Evolutionary conservation across 2,888 invertebrate genomes (phyloP).

Genomic region (Cryptocheilus praepositus): DNA sequence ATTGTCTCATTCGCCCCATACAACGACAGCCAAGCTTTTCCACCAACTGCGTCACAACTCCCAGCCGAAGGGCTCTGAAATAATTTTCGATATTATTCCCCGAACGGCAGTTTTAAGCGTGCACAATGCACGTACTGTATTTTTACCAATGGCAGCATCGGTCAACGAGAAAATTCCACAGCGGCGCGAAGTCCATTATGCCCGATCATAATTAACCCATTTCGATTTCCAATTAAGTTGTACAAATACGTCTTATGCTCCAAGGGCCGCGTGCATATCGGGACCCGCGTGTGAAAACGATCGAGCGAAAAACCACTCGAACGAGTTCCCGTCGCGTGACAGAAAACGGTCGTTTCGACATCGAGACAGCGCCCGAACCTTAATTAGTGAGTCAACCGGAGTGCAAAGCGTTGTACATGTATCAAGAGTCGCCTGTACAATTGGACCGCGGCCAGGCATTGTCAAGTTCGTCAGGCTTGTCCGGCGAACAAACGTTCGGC

Average conservation of each 20-base stretch:
- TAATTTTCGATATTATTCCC: too few species aligned
- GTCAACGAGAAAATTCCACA: too few species aligned
- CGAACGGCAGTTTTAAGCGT: too few species aligned
- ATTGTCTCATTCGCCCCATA: too few species aligned
- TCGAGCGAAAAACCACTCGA: slow-evolving; percentile 25
- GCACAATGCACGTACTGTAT: too few species aligned
- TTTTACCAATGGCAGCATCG: too few species aligned
- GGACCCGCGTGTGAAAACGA: slow-evolving; percentile 14
- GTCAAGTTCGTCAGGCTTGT: slow-evolving; percentile 23
- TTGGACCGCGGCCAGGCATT: slow-evolving; percentile 45
- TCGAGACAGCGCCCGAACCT: slow-evolving; percentile 40
- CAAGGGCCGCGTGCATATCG: not conserved
- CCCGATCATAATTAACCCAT: too few species aligned
- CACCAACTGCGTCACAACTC: too few species aligned
- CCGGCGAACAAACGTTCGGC: not conserved
- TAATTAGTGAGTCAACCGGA: slow-evolving; percentile 54
- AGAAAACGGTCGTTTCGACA: slow-evolving; percentile 13
- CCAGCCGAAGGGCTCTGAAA: too few species aligned
- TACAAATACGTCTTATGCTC: slow-evolving; percentile 2
- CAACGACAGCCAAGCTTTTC: too few species aligned
- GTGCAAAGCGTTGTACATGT: slow-evolving; percentile 44
- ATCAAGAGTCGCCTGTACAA: slow-evolving; percentile 26
- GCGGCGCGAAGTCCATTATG: too few species aligned
- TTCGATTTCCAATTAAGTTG: too few species aligned
- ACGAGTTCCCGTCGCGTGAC: slow-evolving; percentile 24